Evolutionary conservation across 2,888 invertebrate species (phyloP), one percentile per base, ranked within the genome.

Genomic region (Kryphioiulus occultus): DNA sequence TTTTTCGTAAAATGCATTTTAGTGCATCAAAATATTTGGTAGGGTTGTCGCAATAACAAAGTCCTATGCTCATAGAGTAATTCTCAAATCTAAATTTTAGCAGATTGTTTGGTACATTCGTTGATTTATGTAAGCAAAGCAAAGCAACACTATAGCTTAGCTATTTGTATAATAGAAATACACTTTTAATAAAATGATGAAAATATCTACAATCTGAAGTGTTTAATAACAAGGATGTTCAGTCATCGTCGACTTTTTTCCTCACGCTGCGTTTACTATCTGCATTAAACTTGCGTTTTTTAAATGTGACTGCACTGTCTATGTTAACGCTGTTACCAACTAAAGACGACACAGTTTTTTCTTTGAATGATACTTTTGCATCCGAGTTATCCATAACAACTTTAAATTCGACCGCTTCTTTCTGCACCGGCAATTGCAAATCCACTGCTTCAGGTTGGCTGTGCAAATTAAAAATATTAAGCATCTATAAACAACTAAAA

Each of bases 371-470:
- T n/a, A 86, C 35, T 86, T 59, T 44, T 22, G 39, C 35, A 68
- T 68, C 78, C 1, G 59, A 35, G n/a, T 86, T 44, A 26, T 35
- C 86, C 53, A 78, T 53, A 9, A 68, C 86, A 39, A 78, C 78
- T 78, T 59, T 86, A 22, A 39, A 42, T 32, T 32, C 86, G 10
- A 47, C 39, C 0, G 22, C 12, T 35, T 86, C 86, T n/a, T 59
- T 68, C 78, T 86, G 59, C 9, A 47, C 86, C 1, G 86, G 86
- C 30, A 86, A 44, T 17, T 86, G 68, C n/a, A 86, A 78, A 86
- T 86, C 78, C 68, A 86, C 39, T 19, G 22, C 15, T 86, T 59
- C 86, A 26, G 59, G 86, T 39, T 78, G 0, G 0, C 86, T 86
- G 15, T 32, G 68, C n/a, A 86, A 86, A 47, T 7, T 30, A 15